Percentiles rank a stretch among this genome's conserved stretches.
Evolutionary conservation across 2,113 vertebrate genomes (phyloP).

Genomic region (Monarcha castaneiventris): DNA sequence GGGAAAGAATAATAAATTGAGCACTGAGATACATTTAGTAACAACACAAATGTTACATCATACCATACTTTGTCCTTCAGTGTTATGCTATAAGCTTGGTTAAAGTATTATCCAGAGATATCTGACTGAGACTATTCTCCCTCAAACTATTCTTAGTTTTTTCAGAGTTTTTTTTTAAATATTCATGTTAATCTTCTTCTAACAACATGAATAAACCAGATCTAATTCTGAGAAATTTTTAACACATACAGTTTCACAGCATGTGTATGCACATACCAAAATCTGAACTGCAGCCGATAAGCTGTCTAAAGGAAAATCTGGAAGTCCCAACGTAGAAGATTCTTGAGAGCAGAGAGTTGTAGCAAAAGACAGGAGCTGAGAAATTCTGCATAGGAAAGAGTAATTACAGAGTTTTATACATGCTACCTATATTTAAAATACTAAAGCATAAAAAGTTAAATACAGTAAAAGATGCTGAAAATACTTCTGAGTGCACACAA

Average conservation of each 20-base stretch:
- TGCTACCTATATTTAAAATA: neutral
- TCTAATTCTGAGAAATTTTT: neutral
- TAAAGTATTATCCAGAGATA: neutral
- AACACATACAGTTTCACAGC: neutral
- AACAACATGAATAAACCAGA: neutral
- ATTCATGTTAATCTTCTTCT: neutral
- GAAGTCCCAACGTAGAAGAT: slow-evolving; percentile 87
- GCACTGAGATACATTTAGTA: neutral
- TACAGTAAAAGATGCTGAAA: neutral
- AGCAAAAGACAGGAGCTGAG: slow-evolving; percentile 91
- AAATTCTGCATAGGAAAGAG: slow-evolving; percentile 78
- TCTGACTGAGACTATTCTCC: neutral
- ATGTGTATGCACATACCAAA: slow-evolving; percentile 79
- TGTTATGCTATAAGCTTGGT: neutral
- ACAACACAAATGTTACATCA: neutral
- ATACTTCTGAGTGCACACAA: neutral
- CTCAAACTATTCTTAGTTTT: neutral
- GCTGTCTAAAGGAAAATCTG: slow-evolving; percentile 95
- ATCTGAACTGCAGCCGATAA: slow-evolving; percentile 83
- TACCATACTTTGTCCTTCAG: neutral
- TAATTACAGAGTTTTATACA: slow-evolving; percentile 14
- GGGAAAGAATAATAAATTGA: neutral
- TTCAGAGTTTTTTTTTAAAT: accelerated
- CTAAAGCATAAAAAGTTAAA: neutral
- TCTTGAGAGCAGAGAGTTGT: slow-evolving; percentile 95